Evolutionary conservation across 1,140 invertebrate species (phyloP), one percentile per base, ranked within the genome.

Genomic region (Polyergus mexicanus): DNA sequence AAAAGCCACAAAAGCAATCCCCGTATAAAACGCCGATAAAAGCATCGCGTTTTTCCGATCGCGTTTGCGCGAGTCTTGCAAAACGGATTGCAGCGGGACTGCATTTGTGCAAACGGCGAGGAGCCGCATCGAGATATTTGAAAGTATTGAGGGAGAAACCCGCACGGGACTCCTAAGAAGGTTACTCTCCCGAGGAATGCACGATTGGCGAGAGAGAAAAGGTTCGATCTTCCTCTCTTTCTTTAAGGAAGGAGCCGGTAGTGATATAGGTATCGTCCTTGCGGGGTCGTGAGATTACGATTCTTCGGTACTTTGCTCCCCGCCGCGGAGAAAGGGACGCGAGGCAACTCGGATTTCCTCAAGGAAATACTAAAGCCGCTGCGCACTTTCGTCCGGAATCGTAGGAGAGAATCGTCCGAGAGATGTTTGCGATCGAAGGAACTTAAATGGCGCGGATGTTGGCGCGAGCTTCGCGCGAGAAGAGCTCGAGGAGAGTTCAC

Each of bases 261-360:
- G 84, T 81, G 65, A 81, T 86, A 86, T 72, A 69, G 84, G 28
- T 86, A 71, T 83, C 76, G 63, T 69, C 77, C 76, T 81, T 80
- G 76, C 25, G 65, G 75, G 10, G 11, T 44, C 13, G 51, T 68
- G 62, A 58, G 54, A 25, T 65, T 56, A 63, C 77, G 75, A 85
- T 80, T 85, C 84, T 47, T 80, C 69, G 58, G 44, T 58, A 76
- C 71, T 75, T 76, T 72, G 71, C 60, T 65, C 25, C 5, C n/a
- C 41, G 69, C 22, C 38, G n/a, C n/a, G 60, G 60, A 74, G 72
- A 83, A 72, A 72, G 78, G 25, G 32, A 41, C 22, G 16, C 7
- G 25, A 56, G 35, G 32, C 66, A 58, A 62, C 54, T 83, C 54
- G 66, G 78, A 81, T 81, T 72, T 81, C 78, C 54, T 44, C 25